Evolutionary conservation across 1,140 invertebrate genomes (phyloP).

Genomic region (Euwallacea fornicatus): DNA sequence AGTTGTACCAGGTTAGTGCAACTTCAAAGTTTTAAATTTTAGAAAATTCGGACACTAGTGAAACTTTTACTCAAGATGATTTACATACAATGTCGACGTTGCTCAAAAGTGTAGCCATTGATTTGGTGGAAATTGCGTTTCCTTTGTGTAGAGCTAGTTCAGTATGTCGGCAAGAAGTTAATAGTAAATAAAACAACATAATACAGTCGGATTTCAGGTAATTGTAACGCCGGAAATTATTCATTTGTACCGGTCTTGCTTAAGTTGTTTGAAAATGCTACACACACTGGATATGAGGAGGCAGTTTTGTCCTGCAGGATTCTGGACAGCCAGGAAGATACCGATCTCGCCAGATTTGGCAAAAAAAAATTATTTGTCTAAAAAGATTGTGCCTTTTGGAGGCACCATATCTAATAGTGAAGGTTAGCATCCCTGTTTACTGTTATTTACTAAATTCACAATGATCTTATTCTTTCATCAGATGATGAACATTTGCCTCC

Average conservation of each 20-base stretch:
- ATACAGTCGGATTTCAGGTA: slow-evolving; percentile 30
- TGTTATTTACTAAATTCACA: background rate
- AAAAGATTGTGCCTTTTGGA: slow-evolving; percentile 56
- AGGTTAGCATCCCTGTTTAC: slow-evolving; percentile 33
- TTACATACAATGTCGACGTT: slow-evolving; percentile 68
- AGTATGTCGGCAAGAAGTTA: slow-evolving; percentile 27
- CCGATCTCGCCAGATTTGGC: slow-evolving; percentile 66
- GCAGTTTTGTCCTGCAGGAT: slow-evolving; percentile 73
- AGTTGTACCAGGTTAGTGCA: background rate
- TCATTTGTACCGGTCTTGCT: slow-evolving; percentile 49
- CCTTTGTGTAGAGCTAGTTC: slow-evolving; percentile 63
- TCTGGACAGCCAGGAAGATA: slow-evolving; percentile 77
- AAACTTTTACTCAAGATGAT: slow-evolving; percentile 66
- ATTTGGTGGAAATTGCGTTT: slow-evolving; percentile 87
- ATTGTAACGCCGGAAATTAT: slow-evolving; percentile 47
- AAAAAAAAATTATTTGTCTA: slow-evolving; percentile 62
- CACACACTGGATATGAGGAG: slow-evolving; percentile 56
- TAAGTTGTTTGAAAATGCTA: slow-evolving; percentile 49
- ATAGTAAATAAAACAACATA: background rate
- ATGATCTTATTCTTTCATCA: slow-evolving; percentile 30
- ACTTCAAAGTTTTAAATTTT: slow-evolving; percentile 25
- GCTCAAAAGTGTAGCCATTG: slow-evolving; percentile 80
- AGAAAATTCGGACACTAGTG: slow-evolving; percentile 55
- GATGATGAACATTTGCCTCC: slow-evolving; percentile 73
- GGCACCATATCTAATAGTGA: slow-evolving; percentile 43